Conservation (phyloP, 2,113 vertebrate genomes). For the Trogon surrucura region DNA sequence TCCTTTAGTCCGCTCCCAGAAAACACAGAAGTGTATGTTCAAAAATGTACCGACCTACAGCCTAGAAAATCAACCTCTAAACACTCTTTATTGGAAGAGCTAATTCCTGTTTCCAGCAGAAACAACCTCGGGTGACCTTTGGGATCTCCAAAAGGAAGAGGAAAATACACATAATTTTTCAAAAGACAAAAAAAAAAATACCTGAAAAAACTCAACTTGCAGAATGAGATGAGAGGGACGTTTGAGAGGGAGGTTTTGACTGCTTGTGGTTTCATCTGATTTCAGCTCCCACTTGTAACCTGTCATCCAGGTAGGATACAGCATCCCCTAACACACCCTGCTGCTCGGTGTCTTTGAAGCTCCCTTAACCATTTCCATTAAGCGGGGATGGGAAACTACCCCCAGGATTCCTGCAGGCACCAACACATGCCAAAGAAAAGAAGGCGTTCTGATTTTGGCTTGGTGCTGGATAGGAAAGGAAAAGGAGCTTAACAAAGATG, state of each 20-base stretch:
- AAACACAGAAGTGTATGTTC: not conserved
- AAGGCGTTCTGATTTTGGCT: not conserved
- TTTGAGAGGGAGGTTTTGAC: not conserved
- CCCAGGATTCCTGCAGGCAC: not conserved
- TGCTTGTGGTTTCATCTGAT: not conserved
- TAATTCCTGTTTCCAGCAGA: not conserved
- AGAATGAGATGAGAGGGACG: not conserved
- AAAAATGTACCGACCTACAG: not conserved
- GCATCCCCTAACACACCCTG: not conserved
- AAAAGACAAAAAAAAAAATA: not conserved
- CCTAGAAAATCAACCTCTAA: not conserved
- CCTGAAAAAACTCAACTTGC: not conserved
- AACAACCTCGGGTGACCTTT: not conserved
- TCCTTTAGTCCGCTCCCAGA: not conserved
- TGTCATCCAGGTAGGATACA: not conserved
- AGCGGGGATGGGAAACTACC: accelerated
- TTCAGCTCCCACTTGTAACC: not conserved
- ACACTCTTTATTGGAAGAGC: not conserved
- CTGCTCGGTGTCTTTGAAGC: not conserved
- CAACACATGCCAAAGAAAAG: not conserved
- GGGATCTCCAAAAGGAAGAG: not conserved
- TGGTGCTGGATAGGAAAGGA: not conserved
- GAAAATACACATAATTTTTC: not conserved
- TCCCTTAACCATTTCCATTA: not conserved
- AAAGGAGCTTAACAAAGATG: not conserved